phyloP scores from a whole-genome alignment of 2,888 invertebrate genomes.

The Heliconius sara region DNA sequence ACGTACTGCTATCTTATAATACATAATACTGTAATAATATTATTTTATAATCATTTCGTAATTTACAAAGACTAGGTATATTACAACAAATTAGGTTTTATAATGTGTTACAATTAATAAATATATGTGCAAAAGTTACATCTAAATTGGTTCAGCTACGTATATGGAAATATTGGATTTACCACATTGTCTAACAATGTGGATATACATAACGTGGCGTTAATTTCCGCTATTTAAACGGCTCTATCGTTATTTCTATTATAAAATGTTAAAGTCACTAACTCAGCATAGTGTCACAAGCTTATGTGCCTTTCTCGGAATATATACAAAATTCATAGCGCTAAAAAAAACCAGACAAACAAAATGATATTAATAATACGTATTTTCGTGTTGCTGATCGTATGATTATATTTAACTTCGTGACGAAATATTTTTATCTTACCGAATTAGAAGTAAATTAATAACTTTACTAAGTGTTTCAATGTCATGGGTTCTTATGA shows the following conservation, averaged over 20 bases:
- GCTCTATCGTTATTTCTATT: neutral
- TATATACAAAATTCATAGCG: neutral
- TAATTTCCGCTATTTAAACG: neutral
- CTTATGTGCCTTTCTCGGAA: neutral
- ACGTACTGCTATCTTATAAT: neutral
- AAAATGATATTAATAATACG: neutral
- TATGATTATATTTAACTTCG: neutral
- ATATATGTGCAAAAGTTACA: no score
- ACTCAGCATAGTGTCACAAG: neutral
- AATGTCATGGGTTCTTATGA: conserved; percentile 1
- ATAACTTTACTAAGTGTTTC: neutral
- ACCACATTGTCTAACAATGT: neutral
- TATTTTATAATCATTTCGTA: no score
- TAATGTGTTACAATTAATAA: no score
- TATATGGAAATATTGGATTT: no score
- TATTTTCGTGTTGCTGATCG: neutral
- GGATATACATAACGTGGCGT: neutral
- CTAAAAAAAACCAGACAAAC: neutral
- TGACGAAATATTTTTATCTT: conserved; percentile 1
- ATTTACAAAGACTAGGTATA: no score
- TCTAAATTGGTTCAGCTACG: no score
- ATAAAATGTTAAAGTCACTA: neutral
- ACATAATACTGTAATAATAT: no score
- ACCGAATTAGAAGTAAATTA: neutral
- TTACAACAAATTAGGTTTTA: no score